Conservation (phyloP, 2,888 invertebrate species). For the Lepidonotus clava region DNA sequence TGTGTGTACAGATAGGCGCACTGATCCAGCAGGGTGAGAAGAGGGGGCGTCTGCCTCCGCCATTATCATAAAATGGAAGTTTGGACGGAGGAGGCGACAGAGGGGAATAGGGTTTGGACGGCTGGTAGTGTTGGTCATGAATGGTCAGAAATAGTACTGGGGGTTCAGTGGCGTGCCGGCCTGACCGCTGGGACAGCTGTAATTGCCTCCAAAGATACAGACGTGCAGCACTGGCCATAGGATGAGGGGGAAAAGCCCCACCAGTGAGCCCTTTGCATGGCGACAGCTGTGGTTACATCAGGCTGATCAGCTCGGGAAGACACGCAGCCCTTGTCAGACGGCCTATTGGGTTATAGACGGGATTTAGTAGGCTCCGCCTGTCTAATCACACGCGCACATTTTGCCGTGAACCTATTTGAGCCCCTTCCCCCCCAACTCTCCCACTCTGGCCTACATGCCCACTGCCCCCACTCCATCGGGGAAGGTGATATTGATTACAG, state of each 20-base stretch:
- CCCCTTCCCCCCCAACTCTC: no score
- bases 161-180: background rate
- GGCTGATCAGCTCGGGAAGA: no score
- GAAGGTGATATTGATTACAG: slow-evolving; percentile 24
- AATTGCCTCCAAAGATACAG: background rate
- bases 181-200: background rate
- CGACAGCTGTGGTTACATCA: no score
- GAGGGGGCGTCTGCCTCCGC: background rate
- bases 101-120: background rate
- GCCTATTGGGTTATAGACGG: background rate
- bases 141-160: slow-evolving; percentile 2
- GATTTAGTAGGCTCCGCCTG: background rate
- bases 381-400: background rate
- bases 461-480: background rate
- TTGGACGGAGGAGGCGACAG: background rate
- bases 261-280: no score
- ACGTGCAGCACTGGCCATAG: background rate
- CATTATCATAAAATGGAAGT: slow-evolving; percentile 25
- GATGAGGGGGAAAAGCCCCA: no score
- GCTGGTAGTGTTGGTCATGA: slow-evolving; percentile 3
- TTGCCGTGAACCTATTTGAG: slow-evolving; percentile 10
- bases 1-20: background rate
- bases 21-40: background rate
- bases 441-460: no score
- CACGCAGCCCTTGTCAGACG: no score